Base-by-base conservation (phyloP, 2,797 vertebrate genomes). In the Etheostoma nigrum region DNA sequence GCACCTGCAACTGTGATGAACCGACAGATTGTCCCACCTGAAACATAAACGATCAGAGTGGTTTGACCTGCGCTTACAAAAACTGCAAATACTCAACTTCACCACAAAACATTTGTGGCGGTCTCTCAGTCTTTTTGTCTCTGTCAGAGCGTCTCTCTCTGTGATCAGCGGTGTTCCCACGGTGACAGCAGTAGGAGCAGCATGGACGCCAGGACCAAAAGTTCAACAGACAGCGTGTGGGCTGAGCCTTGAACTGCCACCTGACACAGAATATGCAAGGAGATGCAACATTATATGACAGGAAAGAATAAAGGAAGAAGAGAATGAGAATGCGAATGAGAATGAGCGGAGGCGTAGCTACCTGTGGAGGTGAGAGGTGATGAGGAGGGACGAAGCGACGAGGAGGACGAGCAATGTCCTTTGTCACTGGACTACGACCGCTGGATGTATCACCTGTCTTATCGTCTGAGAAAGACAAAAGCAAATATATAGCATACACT, bases 91-190 rank as follows among this genome's bases (percentile, higher is more conserved):
- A 44, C 48, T 45, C 44, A 74, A 74, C 60, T 6, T 51, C 71
- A 72, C 81, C 75, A 75, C 62, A 21, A 30, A 42, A 33, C 67
- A 10, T 0, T 3, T 42, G 55, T 55, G 76, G 66, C 61, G n/a
- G 66, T 69, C 82, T 78, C 76, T 82, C 68, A 64, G 75, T 81
- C 63, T 81, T 30, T 87, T 49, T 61, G 70, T 84, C 64, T 81
- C 69, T 47, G 65, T 74, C 54, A 16, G 47, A 71, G 52, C 27
- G 19, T 47, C 68, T 48, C 72, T 10, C 57, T 12, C 57, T 0
- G 1, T 5, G 36, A 36, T 94, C 92, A 95, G 81, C 83, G 85
- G 2, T 78, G 88, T 74, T 89, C 71, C 89, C 91, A 92, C 49
- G 76, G 72, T 6, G 77, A 89, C 78, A 90, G 85, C 74, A 88